Base-by-base conservation (phyloP, 2,888 invertebrate species). In the Petrophora chlorosata region DNA sequence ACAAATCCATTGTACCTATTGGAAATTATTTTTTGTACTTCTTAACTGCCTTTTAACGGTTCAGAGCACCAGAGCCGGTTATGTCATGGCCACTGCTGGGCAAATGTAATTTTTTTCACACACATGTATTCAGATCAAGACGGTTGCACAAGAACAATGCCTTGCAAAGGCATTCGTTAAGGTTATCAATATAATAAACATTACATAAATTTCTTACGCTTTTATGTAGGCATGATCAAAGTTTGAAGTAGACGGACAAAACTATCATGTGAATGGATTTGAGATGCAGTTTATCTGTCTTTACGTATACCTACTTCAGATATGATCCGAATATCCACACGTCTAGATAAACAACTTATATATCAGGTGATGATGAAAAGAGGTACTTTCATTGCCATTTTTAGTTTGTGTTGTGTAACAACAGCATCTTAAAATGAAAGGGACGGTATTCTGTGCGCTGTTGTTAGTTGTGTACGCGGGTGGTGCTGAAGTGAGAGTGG, bases 401-500 rank as follows among this genome's bases (percentile, higher is more conserved):
- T 51, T 36, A 19, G 32, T 47, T 29, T 45, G 45, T 58, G 40
- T 54, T 53, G 32, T 44, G 43, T 44, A 50, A 46, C 38, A 42
- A 34, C 29, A 12, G 35, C 15, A 15, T 13, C 44, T 8, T 5
- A 70, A 62, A 50, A 73, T 74, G 76, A 51, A 55, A 50, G 44
- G 50, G 15, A 51, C 42, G 22, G 7, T 64, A 15, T 35, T 68
- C 8, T 57, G 59, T 59, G 51, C 60, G 19, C 55, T 68, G 8
- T 40, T 65, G 28, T 41, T 61, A 17, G 35, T 64, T 44, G 41
- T 39, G 14, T 63, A 43, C 56, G 66, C 60, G 29, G 50, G 50
- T 26, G 46, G 69, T 57, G 65, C 59, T 19, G 56, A 79, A 52
- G 53, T 70, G 4, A 79, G 85, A 53, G 79, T 89, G 4, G 89